Conservation (phyloP, 2,888 invertebrate species). For the Tiliacea aurago region DNA sequence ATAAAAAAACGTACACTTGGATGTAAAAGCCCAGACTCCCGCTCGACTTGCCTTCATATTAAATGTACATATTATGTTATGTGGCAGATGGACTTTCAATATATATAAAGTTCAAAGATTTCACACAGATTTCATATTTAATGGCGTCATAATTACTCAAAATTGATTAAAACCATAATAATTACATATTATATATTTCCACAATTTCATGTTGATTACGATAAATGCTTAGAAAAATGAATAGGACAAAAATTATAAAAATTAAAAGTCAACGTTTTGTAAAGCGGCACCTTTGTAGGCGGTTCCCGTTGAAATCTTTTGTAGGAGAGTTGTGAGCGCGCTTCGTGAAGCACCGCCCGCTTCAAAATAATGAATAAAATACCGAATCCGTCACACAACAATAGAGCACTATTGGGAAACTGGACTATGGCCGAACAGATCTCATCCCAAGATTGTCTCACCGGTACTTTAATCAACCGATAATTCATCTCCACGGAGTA, state of each 20-base stretch:
- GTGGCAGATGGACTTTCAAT: conserved; percentile 21
- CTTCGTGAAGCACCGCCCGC: conserved; percentile 48
- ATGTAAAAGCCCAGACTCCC: conserved; percentile 24
- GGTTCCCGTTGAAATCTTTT: conserved; percentile 80
- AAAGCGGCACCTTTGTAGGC: not conserved
- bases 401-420: conserved; percentile 75
- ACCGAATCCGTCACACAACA: conserved; percentile 80
- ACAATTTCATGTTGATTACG: conserved; percentile 14
- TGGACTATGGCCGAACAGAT: conserved; percentile 70
- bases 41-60: conserved; percentile 20
- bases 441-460: conserved; percentile 71
- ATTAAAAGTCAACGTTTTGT: conserved; percentile 13
- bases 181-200: conserved; percentile 29
- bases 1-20: conserved; percentile 33
- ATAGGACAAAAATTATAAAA: not conserved
- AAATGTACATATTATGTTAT: not conserved
- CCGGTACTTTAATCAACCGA: conserved; percentile 71
- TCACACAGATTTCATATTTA: conserved; percentile 36
- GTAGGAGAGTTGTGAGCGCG: conserved; percentile 65
- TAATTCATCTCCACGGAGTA: conserved; percentile 62
- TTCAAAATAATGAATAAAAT: conserved; percentile 75
- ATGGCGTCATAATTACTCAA: conserved; percentile 23
- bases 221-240: not conserved
- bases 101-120: conserved; percentile 43
- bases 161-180: conserved; percentile 47